Evolutionary conservation across 2,888 invertebrate genomes (phyloP).

Genomic region (Zygothrica quintamaculata): DNA sequence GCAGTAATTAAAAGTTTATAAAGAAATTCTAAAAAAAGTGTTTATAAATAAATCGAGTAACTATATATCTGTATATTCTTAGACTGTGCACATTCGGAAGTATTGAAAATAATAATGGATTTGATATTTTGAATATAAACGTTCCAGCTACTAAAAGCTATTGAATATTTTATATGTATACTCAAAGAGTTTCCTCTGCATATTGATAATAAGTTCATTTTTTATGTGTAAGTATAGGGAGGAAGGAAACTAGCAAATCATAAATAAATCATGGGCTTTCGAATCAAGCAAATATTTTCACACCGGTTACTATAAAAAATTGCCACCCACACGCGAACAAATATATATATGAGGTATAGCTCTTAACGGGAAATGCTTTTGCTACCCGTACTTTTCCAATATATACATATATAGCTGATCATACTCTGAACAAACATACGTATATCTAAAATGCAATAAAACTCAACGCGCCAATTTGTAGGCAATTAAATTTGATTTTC

Average conservation of each 20-base stretch:
- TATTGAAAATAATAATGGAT: conserved; percentile 53
- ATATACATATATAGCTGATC: background rate
- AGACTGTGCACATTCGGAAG: no score
- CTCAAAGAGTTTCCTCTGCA: no score
- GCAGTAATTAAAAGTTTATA: no score
- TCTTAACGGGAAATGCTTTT: conserved; percentile 2
- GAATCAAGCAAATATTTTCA: conserved; percentile 64
- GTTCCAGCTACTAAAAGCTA: no score
- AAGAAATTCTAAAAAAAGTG: no score
- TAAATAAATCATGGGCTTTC: conserved; percentile 64
- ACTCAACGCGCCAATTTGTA: conserved; percentile 77
- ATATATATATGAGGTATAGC: background rate
- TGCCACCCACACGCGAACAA: conserved; percentile 51
- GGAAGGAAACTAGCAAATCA: conserved; percentile 62
- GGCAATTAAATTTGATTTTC: conserved; percentile 72
- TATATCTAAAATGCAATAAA: conserved; percentile 66
- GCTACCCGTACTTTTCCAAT: conserved; percentile 2
- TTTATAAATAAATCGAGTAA: conserved; percentile 61
- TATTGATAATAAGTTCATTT: no score
- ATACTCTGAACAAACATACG: conserved; percentile 10
- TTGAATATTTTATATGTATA: no score
- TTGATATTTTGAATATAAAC: background rate
- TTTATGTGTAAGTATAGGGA: conserved; percentile 19
- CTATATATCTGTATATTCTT: no score
- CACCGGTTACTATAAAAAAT: conserved; percentile 60